phyloP scores from a whole-genome alignment of 2,113 vertebrate genomes.

The Natator depressus region DNA sequence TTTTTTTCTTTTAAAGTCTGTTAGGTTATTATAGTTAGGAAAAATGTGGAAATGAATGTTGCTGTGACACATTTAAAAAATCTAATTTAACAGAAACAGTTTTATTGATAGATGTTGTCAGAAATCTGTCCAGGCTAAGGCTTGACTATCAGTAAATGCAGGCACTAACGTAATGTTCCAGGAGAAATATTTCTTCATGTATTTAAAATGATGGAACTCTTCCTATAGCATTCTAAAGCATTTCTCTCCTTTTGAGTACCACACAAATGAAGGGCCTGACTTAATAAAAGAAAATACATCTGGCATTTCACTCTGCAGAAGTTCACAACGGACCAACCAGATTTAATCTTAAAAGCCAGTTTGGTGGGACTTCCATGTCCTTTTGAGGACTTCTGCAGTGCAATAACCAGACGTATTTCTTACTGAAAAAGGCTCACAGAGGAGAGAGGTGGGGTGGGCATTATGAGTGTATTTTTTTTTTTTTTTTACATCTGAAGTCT shows the following conservation, averaged over 20 bases:
- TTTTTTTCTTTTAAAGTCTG: neutral
- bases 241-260: neutral
- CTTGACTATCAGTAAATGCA: neutral
- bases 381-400: neutral
- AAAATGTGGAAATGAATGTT: neutral
- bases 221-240: neutral
- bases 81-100: constrained; percentile 7
- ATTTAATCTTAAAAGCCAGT: neutral
- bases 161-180: neutral
- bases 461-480: neutral
- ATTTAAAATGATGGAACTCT: neutral
- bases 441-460: neutral
- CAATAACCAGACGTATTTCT: neutral
- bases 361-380: neutral
- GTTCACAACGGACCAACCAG: neutral
- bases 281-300: neutral
- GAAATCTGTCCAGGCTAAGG: neutral
- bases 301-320: neutral
- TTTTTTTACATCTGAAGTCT: neutral
- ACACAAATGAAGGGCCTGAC: neutral
- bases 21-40: neutral
- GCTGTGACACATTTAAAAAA: neutral
- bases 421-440: neutral
- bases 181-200: neutral
- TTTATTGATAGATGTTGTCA: neutral